Evolutionary conservation across 1,140 invertebrate genomes (phyloP).

Genomic region (Bactericera cockerelli): DNA sequence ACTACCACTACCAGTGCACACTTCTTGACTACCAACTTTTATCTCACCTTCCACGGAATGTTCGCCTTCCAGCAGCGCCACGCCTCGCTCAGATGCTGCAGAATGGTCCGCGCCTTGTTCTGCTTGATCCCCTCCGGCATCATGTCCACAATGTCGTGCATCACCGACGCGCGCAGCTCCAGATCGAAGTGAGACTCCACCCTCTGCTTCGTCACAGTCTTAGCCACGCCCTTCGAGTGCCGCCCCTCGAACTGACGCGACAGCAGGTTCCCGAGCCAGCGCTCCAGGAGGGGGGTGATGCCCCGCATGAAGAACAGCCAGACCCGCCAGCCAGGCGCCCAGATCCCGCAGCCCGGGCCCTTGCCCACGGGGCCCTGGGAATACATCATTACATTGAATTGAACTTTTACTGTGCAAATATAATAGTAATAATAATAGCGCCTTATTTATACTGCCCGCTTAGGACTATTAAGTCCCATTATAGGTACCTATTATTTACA

Average conservation of each 20-base stretch:
- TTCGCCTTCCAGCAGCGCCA: constrained; percentile 99
- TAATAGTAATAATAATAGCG: no score
- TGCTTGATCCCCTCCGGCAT: constrained; percentile 99
- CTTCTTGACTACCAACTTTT: no score
- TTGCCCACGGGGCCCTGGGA: constrained; percentile 87
- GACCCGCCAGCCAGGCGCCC: constrained; percentile 98
- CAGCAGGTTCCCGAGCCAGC: constrained; percentile 95
- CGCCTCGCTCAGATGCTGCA: constrained; percentile 97
- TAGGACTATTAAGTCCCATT: no score
- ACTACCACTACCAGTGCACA: no score
- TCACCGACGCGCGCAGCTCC: constrained; percentile 85
- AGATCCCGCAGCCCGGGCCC: constrained; percentile 97
- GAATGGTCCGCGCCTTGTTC: constrained; percentile 95
- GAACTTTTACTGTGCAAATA: no score
- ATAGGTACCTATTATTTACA: no score
- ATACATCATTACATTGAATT: no score
- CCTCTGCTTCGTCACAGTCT: constrained; percentile 98
- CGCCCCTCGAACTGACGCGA: constrained; percentile 97
- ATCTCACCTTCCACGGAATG: constrained; percentile 95
- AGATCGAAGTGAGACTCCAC: constrained; percentile 99
- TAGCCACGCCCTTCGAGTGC: constrained; percentile 97
- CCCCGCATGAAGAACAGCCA: constrained; percentile 99
- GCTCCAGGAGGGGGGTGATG: constrained; percentile 90
- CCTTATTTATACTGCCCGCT: no score
- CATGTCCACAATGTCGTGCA: constrained; percentile 99